phyloP scores from a whole-genome alignment of 37 sponge, comb jelly and placozoan genomes.

The Cliona cf. orientalis region DNA sequence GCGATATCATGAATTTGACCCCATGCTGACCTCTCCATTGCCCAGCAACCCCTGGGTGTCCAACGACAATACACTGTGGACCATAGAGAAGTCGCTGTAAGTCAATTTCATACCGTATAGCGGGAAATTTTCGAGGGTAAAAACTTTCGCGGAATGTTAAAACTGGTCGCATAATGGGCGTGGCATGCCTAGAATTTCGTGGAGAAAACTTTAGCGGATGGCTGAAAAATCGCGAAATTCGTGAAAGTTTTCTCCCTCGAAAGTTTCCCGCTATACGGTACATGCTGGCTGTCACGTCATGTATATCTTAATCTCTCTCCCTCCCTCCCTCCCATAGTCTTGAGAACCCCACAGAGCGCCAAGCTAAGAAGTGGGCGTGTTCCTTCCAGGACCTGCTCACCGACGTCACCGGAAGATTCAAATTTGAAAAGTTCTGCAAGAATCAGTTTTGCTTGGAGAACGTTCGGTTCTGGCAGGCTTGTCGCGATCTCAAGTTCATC shows the following conservation, averaged over 20 bases:
- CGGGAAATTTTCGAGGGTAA: no score
- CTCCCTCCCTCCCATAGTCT: no score
- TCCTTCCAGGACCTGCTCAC: slow-evolving; percentile 64
- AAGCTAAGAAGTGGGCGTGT: slow-evolving; percentile 68
- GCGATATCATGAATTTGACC: slow-evolving; percentile 67
- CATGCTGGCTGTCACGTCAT: no score
- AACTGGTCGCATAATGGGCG: no score
- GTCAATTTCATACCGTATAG: no score
- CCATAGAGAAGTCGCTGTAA: slow-evolving; percentile 61
- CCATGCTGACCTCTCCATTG: slow-evolving; percentile 44
- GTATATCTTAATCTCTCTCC: no score
- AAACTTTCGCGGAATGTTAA: no score
- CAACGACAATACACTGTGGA: slow-evolving; percentile 55
- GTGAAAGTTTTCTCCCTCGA: no score
- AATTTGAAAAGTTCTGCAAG: slow-evolving; percentile 74
- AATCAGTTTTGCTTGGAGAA: slow-evolving; percentile 70
- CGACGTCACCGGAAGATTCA: slow-evolving; percentile 69
- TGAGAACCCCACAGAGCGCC: slow-evolving; percentile 38
- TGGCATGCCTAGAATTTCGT: no score
- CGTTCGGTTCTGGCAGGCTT: slow-evolving; percentile 79
- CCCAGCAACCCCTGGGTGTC: slow-evolving; percentile 76
- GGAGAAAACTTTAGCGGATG: no score
- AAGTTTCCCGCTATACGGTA: no score
- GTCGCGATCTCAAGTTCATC: slow-evolving; percentile 65
- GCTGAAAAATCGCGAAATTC: no score